phyloP scores from a whole-genome alignment of 2,888 invertebrate genomes.

The Epirrhoe tristata region DNA sequence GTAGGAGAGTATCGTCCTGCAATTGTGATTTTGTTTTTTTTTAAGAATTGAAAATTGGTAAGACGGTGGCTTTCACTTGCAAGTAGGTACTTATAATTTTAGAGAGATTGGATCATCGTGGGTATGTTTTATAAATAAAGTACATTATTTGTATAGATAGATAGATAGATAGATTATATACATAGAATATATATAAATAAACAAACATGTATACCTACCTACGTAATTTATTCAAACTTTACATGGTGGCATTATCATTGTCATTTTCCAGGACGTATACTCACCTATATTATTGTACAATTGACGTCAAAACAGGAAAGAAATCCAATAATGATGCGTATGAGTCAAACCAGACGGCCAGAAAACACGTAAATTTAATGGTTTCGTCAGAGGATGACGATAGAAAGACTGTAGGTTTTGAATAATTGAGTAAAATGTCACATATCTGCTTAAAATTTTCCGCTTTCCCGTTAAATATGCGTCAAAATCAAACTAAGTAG shows the following conservation, averaged over 20 bases:
- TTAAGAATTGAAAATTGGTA: too few relatives aligned
- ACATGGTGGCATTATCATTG: neutral
- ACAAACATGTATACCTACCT: neutral
- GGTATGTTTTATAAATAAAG: too few relatives aligned
- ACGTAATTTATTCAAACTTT: neutral
- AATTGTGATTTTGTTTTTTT: too few relatives aligned
- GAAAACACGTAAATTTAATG: slow-evolving; percentile 4
- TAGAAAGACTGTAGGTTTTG: neutral
- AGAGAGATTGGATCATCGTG: too few relatives aligned
- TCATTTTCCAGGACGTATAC: neutral
- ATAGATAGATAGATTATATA: too few relatives aligned
- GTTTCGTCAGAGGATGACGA: slow-evolving; percentile 9
- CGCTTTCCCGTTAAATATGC: neutral
- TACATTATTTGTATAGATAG: too few relatives aligned
- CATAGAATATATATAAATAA: too few relatives aligned
- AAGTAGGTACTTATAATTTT: too few relatives aligned
- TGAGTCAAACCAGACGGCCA: neutral
- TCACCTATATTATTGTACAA: neutral
- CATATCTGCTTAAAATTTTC: neutral
- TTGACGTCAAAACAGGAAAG: slow-evolving; percentile 22
- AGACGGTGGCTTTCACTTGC: too few relatives aligned
- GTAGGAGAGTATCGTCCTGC: too few relatives aligned
- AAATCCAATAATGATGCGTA: neutral
- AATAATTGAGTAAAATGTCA: neutral
- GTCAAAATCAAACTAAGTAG: neutral